Percentiles rank a stretch among this genome's conserved stretches.
phyloP scores from a whole-genome alignment of 1,140 invertebrate genomes.

The Nomia melanderi region DNA sequence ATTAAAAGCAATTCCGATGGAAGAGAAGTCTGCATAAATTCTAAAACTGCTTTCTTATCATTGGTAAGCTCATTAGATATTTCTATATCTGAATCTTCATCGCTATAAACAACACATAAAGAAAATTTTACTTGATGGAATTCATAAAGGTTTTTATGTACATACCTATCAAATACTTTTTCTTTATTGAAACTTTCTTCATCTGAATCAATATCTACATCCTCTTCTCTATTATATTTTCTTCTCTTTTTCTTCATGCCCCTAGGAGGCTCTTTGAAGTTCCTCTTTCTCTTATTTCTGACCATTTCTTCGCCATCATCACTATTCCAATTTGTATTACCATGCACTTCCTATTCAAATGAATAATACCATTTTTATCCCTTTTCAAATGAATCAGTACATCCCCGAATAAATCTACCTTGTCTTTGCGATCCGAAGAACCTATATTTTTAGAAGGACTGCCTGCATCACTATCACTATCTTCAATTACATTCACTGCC shows the following conservation, averaged over 20 bases:
- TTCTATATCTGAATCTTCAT: conserved; percentile 89
- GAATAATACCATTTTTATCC: conserved; percentile 23
- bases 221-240: conserved; percentile 70
- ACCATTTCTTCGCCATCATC: conserved; percentile 64
- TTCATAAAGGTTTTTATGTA: background rate
- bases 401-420: background rate
- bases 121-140: conserved; percentile 1
- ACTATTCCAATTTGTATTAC: conserved; percentile 70
- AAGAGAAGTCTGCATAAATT: conserved; percentile 87
- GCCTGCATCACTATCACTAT: conserved; percentile 76
- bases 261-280: conserved; percentile 51
- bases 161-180: conserved; percentile 77
- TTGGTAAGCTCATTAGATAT: conserved; percentile 85
- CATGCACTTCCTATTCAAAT: conserved; percentile 67
- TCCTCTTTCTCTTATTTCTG: conserved; percentile 58
- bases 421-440: background rate
- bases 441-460: conserved; percentile 57
- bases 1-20: conserved; percentile 85
- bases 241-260: conserved; percentile 66
- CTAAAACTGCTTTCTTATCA: conserved; percentile 87
- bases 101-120: conserved; percentile 74
- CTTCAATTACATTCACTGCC: conserved; percentile 74
- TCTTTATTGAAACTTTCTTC: conserved; percentile 71
- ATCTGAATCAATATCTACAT: conserved; percentile 75
- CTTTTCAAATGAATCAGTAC: no score